phyloP scores from a whole-genome alignment of 2,113 vertebrate genomes.

The Tetrax tetrax region DNA sequence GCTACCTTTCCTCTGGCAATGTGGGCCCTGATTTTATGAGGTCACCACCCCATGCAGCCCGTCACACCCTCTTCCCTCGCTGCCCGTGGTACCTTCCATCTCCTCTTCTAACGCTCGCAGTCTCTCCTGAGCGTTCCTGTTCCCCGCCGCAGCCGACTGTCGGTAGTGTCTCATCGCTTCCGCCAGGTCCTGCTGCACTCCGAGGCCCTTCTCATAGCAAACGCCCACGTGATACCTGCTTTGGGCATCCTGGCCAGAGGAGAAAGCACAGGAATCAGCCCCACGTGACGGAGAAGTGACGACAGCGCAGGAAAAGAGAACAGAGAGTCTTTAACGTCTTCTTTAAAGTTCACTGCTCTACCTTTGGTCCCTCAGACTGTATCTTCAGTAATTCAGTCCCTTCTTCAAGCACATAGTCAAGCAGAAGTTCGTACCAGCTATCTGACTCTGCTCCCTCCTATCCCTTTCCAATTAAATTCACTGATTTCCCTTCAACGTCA shows the following conservation, averaged over 20 bases:
- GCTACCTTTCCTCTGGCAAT: background rate
- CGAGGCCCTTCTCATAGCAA: slow-evolving; percentile 88
- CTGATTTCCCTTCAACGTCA: background rate
- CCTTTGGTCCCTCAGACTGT: background rate
- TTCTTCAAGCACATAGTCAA: background rate
- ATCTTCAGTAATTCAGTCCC: background rate
- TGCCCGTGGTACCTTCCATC: slow-evolving; percentile 50
- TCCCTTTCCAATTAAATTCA: background rate
- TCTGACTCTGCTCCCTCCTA: background rate
- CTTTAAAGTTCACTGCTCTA: background rate
- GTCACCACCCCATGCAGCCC: rapidly evolving
- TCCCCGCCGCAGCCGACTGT: slow-evolving; percentile 77
- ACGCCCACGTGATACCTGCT: slow-evolving; percentile 87
- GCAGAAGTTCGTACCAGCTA: background rate
- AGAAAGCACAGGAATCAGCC: background rate
- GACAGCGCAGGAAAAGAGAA: background rate
- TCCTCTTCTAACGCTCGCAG: slow-evolving; percentile 58
- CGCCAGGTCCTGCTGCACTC: slow-evolving; percentile 74
- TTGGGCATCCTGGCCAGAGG: slow-evolving; percentile 78
- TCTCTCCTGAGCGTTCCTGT: slow-evolving; percentile 70
- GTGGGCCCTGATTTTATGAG: rapidly evolving
- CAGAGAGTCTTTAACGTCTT: background rate
- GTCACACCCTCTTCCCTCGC: background rate
- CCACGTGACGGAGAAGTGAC: background rate
- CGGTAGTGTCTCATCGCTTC: slow-evolving; percentile 80